Percentiles rank a stretch among this genome's conserved stretches.
These are phyloP conservation scores for Epistrophe grossulariae DNA, from an alignment of 2,888 invertebrate species.

Conservation along the genomic window DNA sequence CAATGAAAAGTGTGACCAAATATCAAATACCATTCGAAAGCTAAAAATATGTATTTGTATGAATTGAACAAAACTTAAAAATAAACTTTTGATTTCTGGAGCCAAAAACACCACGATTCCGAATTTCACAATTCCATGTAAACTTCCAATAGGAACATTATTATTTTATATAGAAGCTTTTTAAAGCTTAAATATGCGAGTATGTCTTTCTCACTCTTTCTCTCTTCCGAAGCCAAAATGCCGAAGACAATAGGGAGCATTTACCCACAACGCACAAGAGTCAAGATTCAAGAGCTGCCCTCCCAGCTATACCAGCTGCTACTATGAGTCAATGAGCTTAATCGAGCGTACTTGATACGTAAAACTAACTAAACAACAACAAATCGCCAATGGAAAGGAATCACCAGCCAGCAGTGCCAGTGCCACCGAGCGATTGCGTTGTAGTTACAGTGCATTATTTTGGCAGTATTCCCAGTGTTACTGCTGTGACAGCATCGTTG, in stretches of 20 bases:
- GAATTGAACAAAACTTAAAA: not conserved
- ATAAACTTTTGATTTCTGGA: not conserved
- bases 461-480: constrained; percentile 73
- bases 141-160: not conserved
- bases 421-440: constrained; percentile 57
- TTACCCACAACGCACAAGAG: constrained; percentile 27
- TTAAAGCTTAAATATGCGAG: constrained; percentile 8
- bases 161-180: constrained; percentile 16
- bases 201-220: not conserved
- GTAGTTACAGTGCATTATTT: constrained; percentile 56
- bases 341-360: constrained; percentile 70
- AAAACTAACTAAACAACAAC: constrained; percentile 25
- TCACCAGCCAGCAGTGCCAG: constrained; percentile 26
- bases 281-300: constrained; percentile 20
- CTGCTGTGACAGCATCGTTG: constrained; percentile 67
- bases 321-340: constrained; percentile 72
- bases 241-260: constrained; percentile 19
- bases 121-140: constrained; percentile 16
- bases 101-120: not conserved
- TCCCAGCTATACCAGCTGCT: constrained; percentile 4
- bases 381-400: constrained; percentile 61
- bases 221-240: not conserved
- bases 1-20: constrained; percentile 32
- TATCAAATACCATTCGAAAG: constrained; percentile 6
- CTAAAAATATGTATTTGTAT: too few species aligned